Evolutionary conservation across 2,797 vertebrate species (phyloP).

Genomic region (Graptemys geographica): DNA sequence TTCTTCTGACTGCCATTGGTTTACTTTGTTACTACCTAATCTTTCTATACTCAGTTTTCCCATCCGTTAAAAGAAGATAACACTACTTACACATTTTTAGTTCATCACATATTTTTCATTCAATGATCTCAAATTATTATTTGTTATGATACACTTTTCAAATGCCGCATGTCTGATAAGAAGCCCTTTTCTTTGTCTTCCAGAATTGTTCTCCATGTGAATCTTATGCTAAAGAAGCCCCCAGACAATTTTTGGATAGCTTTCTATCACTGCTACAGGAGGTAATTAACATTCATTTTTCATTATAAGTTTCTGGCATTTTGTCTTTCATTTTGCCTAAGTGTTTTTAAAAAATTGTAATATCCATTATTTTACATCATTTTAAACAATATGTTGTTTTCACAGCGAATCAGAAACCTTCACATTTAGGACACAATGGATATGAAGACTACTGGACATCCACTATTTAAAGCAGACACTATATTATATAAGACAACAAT

Average conservation of each 20-base stretch:
- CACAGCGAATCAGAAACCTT: conserved; percentile 69
- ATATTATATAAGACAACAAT: conserved; percentile 58
- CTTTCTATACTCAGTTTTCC: background rate
- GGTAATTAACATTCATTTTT: conserved; percentile 65
- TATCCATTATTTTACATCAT: background rate
- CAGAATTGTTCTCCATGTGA: conserved; percentile 75
- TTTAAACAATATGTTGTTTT: conserved; percentile 50
- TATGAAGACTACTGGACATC: conserved; percentile 44
- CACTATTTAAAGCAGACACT: conserved; percentile 74
- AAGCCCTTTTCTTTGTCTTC: conserved; percentile 50
- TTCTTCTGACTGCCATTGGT: background rate
- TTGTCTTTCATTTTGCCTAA: background rate
- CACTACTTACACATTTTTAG: background rate
- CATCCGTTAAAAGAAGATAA: background rate
- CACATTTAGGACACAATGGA: conserved; percentile 22
- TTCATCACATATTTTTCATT: background rate
- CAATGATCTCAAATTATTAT: background rate
- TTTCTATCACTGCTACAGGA: conserved; percentile 73
- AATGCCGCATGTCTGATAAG: background rate
- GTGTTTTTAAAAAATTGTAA: background rate
- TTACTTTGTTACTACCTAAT: background rate
- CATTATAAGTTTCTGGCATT: background rate
- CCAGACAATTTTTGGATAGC: conserved; percentile 70
- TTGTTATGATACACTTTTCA: background rate
- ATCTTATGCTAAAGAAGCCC: conserved; percentile 64